These are phyloP conservation scores for Anneissia japonica DNA, from an alignment of 35 echinoderm and acorn worm species.

Conservation along the genomic window DNA sequence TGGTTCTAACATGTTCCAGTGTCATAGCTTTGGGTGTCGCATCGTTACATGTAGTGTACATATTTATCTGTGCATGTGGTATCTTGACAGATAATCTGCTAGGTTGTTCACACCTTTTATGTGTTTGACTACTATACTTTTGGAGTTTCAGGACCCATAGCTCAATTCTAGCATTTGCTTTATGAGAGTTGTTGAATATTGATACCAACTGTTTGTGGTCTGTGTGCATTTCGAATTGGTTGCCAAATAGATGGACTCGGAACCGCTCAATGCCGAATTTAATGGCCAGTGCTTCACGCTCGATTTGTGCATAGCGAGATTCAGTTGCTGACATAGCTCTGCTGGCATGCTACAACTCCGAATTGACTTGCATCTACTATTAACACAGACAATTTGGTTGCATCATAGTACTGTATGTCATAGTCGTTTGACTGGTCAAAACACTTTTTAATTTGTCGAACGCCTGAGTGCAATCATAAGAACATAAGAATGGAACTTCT, in stretches of 20 bases:
- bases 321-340: not conserved
- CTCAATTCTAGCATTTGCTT: not conserved
- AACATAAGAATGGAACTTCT: constrained; percentile 36
- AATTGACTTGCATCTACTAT: constrained; percentile 66
- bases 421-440: constrained; percentile 39
- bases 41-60: constrained; percentile 3
- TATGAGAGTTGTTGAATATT: not conserved
- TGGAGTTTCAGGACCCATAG: constrained; percentile 23
- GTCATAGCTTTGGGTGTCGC: constrained; percentile 26
- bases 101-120: not conserved
- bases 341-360: constrained; percentile 34
- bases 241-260: constrained; percentile 13
- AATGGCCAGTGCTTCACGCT: constrained; percentile 2
- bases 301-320: not conserved
- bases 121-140: not conserved
- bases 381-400: constrained; percentile 24
- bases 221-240: not conserved
- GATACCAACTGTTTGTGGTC: not conserved
- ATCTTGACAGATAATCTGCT: not conserved
- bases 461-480: not conserved
- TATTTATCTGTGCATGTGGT: not conserved
- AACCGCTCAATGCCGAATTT: constrained; percentile 25
- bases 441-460: constrained; percentile 27
- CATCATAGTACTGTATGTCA: constrained; percentile 62
- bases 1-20: constrained; percentile 9